A percentile compares a stretch with the other conserved stretches of the same genome.
Evolutionary conservation across 2,113 vertebrate species (phyloP).

Genomic region (Actenoides lindsayi): DNA sequence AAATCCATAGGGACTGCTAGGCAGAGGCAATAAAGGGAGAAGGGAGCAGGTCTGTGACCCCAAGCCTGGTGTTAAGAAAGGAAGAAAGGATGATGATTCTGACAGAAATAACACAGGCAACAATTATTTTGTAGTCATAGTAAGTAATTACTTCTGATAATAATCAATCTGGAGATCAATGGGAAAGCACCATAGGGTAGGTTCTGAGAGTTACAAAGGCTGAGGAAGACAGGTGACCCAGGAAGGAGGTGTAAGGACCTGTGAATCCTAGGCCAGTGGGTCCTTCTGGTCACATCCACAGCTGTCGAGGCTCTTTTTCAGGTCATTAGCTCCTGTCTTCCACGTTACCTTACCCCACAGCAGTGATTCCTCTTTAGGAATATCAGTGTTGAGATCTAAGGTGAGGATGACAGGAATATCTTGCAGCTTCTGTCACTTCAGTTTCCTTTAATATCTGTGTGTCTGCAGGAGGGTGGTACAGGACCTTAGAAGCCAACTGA

Average conservation of each 20-base stretch:
- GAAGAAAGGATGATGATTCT: not conserved
- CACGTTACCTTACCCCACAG: not conserved
- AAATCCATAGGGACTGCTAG: not conserved
- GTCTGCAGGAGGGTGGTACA: not conserved
- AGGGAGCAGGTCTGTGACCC: not conserved
- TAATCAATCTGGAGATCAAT: not conserved
- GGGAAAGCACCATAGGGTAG: not conserved
- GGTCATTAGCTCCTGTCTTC: not conserved
- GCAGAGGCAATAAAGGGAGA: not conserved
- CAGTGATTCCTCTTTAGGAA: not conserved
- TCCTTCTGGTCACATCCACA: not conserved
- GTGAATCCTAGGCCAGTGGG: not conserved
- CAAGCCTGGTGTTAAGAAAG: not conserved
- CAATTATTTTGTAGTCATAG: not conserved
- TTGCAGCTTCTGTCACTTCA: not conserved
- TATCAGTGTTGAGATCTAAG: not conserved
- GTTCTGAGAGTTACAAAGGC: rapidly evolving
- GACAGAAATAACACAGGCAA: not conserved
- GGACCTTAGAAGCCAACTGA: not conserved
- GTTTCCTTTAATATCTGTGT: not conserved
- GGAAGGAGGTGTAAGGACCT: not conserved
- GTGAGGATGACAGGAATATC: not conserved
- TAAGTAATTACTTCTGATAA: not conserved
- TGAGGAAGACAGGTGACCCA: not conserved
- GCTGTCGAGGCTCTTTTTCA: not conserved